Evolutionary conservation across 1,140 invertebrate genomes (phyloP).

Genomic region (Drosophila punjabiensis): DNA sequence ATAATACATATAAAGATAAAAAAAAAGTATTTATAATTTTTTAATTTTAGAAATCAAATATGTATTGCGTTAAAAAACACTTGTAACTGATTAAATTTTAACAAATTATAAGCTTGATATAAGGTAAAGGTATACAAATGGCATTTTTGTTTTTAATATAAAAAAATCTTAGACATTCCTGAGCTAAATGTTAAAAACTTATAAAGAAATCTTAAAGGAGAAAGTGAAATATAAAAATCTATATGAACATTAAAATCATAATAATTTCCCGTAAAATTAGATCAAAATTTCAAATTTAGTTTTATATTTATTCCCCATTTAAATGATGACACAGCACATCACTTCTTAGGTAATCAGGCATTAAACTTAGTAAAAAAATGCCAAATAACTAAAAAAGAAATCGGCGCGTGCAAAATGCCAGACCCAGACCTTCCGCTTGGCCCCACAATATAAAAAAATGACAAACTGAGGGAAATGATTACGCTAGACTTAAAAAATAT

Average conservation of each 20-base stretch:
- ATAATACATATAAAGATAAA: too few relatives aligned
- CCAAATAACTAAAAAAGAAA: conserved; percentile 3
- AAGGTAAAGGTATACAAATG: too few relatives aligned
- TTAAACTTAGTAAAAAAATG: conserved; percentile 9
- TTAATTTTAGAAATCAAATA: too few relatives aligned
- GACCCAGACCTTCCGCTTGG: conserved; percentile 22
- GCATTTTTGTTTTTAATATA: too few relatives aligned
- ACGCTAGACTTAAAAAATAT: conserved; percentile 3
- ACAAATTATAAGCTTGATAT: too few relatives aligned
- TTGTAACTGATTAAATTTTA: too few relatives aligned
- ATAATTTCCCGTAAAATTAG: neutral
- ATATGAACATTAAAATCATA: neutral
- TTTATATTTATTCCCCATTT: neutral
- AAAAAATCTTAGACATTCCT: too few relatives aligned
- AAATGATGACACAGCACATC: neutral
- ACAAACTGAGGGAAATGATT: conserved; percentile 7
- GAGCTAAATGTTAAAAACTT: too few relatives aligned
- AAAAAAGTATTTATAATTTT: too few relatives aligned
- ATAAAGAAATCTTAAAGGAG: neutral
- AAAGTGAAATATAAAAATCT: neutral
- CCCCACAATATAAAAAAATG: neutral
- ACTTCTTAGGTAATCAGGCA: conserved; percentile 13
- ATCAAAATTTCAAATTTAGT: neutral
- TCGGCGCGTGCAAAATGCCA: conserved; percentile 46
- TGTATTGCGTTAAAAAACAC: too few relatives aligned